phyloP scores from a whole-genome alignment of 2,113 vertebrate species.

The Clupea harengus region DNA sequence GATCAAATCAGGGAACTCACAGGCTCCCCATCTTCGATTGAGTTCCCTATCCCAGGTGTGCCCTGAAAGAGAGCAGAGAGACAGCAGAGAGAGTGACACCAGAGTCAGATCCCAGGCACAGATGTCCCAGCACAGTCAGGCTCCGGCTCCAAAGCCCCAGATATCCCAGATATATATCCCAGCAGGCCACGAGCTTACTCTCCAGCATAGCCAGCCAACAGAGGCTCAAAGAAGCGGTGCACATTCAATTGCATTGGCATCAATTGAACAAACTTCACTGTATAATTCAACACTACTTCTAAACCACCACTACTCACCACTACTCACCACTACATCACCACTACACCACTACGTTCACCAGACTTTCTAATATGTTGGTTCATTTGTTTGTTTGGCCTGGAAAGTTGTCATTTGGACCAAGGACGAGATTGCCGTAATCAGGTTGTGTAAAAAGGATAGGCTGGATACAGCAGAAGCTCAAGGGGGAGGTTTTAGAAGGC shows the following conservation, averaged over 20 bases:
- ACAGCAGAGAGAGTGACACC: slow-evolving; percentile 53
- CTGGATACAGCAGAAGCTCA: neutral
- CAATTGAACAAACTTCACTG: neutral
- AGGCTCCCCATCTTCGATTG: slow-evolving; percentile 68
- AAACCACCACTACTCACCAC: no score
- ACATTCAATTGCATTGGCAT: neutral
- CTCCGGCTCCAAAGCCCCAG: neutral
- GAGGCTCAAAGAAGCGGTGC: neutral
- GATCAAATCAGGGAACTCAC: slow-evolving; percentile 60
- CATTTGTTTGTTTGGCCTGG: no score
- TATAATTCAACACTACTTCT: no score
- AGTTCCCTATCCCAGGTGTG: slow-evolving; percentile 58
- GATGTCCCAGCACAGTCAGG: neutral
- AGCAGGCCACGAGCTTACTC: neutral
- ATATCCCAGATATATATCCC: neutral
- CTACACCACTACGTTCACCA: no score
- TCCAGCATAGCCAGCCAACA: neutral
- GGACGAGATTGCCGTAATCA: no score
- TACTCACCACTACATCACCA: no score
- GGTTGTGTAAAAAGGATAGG: neutral
- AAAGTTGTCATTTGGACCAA: no score
- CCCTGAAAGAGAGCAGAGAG: slow-evolving; percentile 68
- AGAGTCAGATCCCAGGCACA: slow-evolving; percentile 10
- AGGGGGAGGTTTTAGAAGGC: neutral
- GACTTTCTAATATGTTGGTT: no score